A percentile compares a stretch with the other conserved stretches of the same genome.
phyloP scores from a whole-genome alignment of 2,797 vertebrate species.

The Sardinella longiceps region DNA sequence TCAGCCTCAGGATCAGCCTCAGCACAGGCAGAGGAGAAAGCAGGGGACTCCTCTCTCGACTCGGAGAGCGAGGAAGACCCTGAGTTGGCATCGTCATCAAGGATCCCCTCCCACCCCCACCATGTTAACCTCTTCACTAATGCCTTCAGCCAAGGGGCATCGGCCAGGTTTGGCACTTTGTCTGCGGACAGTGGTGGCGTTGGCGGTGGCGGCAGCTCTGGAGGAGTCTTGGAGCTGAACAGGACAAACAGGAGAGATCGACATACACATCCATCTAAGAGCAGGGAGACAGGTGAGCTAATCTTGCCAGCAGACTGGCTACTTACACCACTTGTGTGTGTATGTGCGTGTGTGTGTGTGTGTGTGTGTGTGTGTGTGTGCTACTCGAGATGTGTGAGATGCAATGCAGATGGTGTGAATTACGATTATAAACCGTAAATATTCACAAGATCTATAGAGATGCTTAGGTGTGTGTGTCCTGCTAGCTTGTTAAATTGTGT shows the following conservation, averaged over 20 bases:
- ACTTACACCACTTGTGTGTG: too few relatives aligned
- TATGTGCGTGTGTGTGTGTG: too few relatives aligned
- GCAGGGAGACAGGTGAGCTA: slow-evolving; percentile 4
- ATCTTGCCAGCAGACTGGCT: not conserved
- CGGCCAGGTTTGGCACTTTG: slow-evolving; percentile 75
- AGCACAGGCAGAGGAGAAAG: slow-evolving; percentile 49
- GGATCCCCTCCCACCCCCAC: slow-evolving; percentile 55
- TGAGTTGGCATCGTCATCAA: slow-evolving; percentile 44
- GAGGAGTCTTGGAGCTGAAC: not conserved
- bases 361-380: too few relatives aligned
- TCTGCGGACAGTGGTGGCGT: slow-evolving; percentile 44
- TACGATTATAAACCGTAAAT: not conserved
- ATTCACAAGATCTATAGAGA: not conserved
- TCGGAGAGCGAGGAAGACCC: slow-evolving; percentile 69
- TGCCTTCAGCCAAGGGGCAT: slow-evolving; percentile 80
- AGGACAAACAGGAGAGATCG: not conserved
- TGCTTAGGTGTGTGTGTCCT: not conserved
- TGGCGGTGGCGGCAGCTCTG: slow-evolving; percentile 61
- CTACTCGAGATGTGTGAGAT: too few relatives aligned
- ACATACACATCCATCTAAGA: not conserved
- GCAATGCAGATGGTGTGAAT: not conserved
- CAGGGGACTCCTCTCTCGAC: slow-evolving; percentile 51
- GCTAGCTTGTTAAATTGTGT: not conserved
- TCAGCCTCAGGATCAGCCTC: not conserved
- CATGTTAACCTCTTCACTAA: slow-evolving; percentile 93